These are phyloP conservation scores for Tachystola acroxantha DNA, from an alignment of 2,888 invertebrate species.

Conservation along the genomic window DNA sequence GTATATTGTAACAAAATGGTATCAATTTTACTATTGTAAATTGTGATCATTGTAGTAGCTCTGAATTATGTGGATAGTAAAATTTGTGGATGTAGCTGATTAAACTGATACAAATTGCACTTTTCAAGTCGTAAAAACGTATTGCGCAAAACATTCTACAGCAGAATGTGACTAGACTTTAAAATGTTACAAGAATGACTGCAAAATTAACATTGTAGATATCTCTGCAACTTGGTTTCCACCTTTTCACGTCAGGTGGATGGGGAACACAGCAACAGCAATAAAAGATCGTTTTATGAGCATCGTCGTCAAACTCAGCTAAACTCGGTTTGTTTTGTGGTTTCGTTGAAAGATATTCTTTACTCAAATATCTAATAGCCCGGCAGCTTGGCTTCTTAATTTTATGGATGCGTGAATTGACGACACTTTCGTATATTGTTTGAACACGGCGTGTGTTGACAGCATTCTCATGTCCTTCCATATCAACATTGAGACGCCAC, in stretches of 20 bases:
- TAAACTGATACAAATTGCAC: neutral
- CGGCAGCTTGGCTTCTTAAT: slow-evolving; percentile 32
- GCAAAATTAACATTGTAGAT: slow-evolving; percentile 10
- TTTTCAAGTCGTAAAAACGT: neutral
- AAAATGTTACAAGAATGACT: neutral
- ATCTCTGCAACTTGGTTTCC: slow-evolving; percentile 23
- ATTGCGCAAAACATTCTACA: neutral
- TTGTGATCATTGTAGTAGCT: too few relatives aligned
- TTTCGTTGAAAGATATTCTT: slow-evolving; percentile 23
- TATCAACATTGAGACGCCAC: too few relatives aligned
- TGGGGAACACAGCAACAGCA: slow-evolving; percentile 24
- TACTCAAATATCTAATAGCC: slow-evolving; percentile 29
- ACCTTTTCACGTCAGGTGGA: slow-evolving; percentile 31
- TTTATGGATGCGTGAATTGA: slow-evolving; percentile 37
- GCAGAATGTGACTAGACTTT: neutral
- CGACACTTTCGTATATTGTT: slow-evolving; percentile 15
- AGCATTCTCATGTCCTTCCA: neutral
- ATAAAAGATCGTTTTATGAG: slow-evolving; percentile 61
- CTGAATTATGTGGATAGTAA: too few relatives aligned
- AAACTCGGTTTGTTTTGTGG: slow-evolving; percentile 35
- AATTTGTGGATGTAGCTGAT: neutral
- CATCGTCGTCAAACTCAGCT: slow-evolving; percentile 52
- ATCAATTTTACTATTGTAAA: too few relatives aligned
- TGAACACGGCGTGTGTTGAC: slow-evolving; percentile 5
- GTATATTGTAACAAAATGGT: too few relatives aligned